Conservation (phyloP, 2,113 vertebrate species). For the Chinchilla lanigera region DNA sequence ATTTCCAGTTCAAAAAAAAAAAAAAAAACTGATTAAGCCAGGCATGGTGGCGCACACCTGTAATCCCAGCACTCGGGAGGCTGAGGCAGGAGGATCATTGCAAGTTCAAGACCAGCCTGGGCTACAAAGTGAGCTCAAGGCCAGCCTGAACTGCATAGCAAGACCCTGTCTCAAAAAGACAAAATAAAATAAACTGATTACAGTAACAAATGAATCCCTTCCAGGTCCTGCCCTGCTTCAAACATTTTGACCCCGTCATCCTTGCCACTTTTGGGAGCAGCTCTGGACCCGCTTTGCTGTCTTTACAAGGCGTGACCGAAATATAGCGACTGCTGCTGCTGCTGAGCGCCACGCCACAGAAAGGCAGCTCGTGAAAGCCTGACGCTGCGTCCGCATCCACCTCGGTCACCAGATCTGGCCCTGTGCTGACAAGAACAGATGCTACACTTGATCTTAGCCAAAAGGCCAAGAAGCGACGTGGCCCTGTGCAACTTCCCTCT, state of each 20-base stretch:
- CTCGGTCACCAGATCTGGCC: neutral
- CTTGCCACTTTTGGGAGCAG: neutral
- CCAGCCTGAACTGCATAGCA: no score
- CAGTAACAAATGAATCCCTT: neutral
- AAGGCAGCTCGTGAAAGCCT: neutral
- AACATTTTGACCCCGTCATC: fast-evolving
- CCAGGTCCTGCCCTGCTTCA: neutral
- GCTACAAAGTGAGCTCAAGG: no score
- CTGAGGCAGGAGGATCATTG: no score
- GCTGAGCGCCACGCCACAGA: fast-evolving
- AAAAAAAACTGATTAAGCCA: no score
- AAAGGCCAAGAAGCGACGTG: no score
- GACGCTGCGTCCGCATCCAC: neutral
- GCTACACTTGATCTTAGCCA: no score
- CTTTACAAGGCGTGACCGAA: neutral
- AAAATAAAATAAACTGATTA: neutral
- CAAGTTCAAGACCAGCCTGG: no score
- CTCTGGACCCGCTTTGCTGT: neutral
- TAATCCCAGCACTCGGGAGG: no score
- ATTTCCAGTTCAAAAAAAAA: no score
- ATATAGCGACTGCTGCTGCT: neutral
- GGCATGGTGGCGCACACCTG: no score
- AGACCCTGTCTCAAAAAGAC: no score
- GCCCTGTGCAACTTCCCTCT: neutral
- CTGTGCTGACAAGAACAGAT: no score